These are phyloP conservation scores for Charadrius vociferus DNA, from an alignment of 2,113 vertebrate species.

Conservation along the genomic window DNA sequence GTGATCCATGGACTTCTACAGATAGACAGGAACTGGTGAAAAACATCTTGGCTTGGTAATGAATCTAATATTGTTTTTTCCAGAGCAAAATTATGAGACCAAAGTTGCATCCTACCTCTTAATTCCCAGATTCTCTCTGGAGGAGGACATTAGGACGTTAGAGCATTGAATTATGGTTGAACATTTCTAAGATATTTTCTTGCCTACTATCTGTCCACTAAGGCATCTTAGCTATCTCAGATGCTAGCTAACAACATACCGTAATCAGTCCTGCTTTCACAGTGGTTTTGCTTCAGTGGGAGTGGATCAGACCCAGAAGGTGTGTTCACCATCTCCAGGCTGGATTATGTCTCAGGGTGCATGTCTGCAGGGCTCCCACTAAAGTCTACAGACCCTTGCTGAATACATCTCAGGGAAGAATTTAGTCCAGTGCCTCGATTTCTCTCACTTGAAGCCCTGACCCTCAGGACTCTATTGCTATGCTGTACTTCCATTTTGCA, in stretches of 20 bases:
- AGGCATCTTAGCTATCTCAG: neutral
- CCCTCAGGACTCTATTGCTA: neutral
- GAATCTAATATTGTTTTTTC: neutral
- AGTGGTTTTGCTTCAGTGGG: neutral
- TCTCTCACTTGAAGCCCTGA: neutral
- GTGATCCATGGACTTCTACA: neutral
- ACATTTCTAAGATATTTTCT: neutral
- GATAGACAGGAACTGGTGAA: neutral
- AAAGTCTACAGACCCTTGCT: neutral
- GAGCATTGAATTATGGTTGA: neutral
- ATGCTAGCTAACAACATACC: neutral
- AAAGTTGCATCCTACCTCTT: neutral
- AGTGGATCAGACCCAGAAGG: neutral
- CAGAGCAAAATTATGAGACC: neutral
- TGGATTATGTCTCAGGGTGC: neutral
- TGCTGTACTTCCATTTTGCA: neutral
- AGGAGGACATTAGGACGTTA: neutral
- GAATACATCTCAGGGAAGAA: neutral
- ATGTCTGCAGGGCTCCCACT: neutral
- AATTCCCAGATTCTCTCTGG: neutral
- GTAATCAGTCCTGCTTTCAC: neutral
- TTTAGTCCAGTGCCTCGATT: conserved; percentile 3
- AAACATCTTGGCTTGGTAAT: neutral
- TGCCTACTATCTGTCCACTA: neutral
- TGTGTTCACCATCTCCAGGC: neutral